These are phyloP conservation scores for Aelia acuminata DNA, from an alignment of 2,888 invertebrate genomes.

Conservation along the genomic window DNA sequence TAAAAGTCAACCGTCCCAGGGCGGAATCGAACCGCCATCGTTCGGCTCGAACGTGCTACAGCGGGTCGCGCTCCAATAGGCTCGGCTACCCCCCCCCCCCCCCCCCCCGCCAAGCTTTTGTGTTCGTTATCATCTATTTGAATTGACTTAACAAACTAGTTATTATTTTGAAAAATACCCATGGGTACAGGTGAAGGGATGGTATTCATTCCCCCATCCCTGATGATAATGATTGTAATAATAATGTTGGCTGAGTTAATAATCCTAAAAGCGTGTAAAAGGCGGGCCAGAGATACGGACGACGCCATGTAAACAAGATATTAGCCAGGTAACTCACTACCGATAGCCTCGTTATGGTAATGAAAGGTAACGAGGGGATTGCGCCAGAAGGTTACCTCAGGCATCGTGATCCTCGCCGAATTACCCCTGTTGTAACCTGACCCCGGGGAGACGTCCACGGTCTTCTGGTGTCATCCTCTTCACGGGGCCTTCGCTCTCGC, in stretches of 20 bases:
- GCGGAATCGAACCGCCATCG: too few species aligned
- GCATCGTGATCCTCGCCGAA: slow-evolving; percentile 44
- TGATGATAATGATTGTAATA: not conserved
- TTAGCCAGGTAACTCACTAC: not conserved
- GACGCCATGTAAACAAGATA: slow-evolving; percentile 3
- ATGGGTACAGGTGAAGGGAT: not conserved
- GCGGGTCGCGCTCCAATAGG: too few species aligned
- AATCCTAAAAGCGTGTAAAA: not conserved
- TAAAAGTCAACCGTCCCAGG: too few species aligned
- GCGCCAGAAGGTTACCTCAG: slow-evolving; percentile 8
- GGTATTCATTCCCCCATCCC: not conserved
- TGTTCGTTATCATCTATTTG: not conserved
- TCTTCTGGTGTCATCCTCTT: slow-evolving; percentile 15
- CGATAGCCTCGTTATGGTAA: slow-evolving; percentile 56
- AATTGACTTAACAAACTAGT: not conserved
- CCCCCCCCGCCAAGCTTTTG: too few species aligned
- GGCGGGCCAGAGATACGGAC: not conserved
- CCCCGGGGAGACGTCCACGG: slow-evolving; percentile 50
- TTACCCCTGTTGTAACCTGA: slow-evolving; percentile 57
- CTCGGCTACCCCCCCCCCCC: too few species aligned
- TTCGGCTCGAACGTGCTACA: too few species aligned
- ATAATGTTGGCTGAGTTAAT: not conserved
- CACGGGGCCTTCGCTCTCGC: not conserved
- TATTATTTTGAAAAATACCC: not conserved
- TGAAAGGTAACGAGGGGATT: slow-evolving; percentile 3